Evolutionary conservation across 2,888 invertebrate species (phyloP).

Genomic region (Drosophila birchii): DNA sequence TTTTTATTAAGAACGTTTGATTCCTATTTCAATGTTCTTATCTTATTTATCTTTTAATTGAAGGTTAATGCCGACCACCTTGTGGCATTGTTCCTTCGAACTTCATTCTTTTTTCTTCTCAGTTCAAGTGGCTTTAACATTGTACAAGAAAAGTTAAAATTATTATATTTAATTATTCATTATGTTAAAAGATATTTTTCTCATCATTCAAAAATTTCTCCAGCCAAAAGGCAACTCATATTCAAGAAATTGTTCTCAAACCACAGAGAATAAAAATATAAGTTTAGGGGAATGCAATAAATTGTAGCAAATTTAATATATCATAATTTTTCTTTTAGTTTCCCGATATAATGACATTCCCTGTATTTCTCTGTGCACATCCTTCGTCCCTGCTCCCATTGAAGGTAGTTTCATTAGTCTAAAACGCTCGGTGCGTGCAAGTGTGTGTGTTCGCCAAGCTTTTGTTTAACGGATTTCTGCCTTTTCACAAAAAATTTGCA

Average conservation of each 20-base stretch:
- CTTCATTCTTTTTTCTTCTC: neutral
- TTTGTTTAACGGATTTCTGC: constrained; percentile 66
- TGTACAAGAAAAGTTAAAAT: no score
- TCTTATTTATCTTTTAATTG: no score
- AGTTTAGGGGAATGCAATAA: neutral
- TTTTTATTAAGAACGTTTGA: no score
- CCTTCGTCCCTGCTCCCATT: constrained; percentile 34
- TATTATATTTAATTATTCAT: neutral
- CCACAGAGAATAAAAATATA: neutral
- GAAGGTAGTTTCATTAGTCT: constrained; percentile 68
- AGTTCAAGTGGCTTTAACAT: neutral
- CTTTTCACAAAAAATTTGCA: constrained; percentile 69
- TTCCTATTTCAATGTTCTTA: no score
- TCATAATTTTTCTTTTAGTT: neutral
- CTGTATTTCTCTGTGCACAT: constrained; percentile 11
- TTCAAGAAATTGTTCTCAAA: neutral
- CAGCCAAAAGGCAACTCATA: neutral
- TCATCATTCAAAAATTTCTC: neutral
- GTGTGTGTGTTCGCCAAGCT: constrained; percentile 32
- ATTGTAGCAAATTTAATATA: neutral
- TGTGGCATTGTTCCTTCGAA: neutral
- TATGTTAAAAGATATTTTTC: neutral
- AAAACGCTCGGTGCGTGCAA: constrained; percentile 57
- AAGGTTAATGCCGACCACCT: no score
- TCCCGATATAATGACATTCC: neutral